Base-by-base conservation (phyloP, 2,113 vertebrate genomes). In the Lathamus discolor region DNA sequence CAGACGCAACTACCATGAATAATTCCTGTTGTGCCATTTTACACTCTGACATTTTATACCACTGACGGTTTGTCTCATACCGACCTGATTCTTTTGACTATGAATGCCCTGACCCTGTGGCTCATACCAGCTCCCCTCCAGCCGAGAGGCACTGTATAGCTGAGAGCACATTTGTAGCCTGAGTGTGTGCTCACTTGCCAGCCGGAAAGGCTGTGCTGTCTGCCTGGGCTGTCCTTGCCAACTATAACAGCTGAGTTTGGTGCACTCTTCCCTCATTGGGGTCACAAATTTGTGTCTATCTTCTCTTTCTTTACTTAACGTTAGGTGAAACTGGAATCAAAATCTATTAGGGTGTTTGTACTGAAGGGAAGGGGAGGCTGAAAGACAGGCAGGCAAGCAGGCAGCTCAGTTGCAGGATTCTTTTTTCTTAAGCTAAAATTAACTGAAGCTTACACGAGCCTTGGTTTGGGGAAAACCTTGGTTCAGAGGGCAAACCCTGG, bases 231-330 rank as follows among this genome's bases (percentile, higher is more conserved):
- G 31, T 31, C 76, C 43, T 61, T 83, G 88, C 79, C 88, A 96
- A 94, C 59, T 28, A 33, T 46, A 88, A 96, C 86, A 90, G 63
- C 76, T 63, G 79, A 83, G 8, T 86, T 92, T 88, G 76, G 76
- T 27, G 0, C 0, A 6, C 18, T 17, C 11, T 88, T 92, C n/a
- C 64, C 46, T 90, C 70, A 74, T 59, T 41, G 63, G 28, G 54
- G 78, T 88, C 83, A 90, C 83, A 88, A 77, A 93, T 62, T 80
- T 1, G 3, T 37, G 17, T 70, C 37, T 83, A 63, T 88, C 75
- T 77, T 92, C 72, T 83, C 59, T 81, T 90, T 15, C 37, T 16
- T 83, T 28, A 25, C 28, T 83, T 90, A 59, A 44, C 15, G 10
- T 57, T 88, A 41, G 17, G 44, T 90, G 82, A 93, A 96, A 74